These are phyloP conservation scores for Diabrotica undecimpunctata DNA, from an alignment of 1,140 invertebrate species.

Conservation along the genomic window DNA sequence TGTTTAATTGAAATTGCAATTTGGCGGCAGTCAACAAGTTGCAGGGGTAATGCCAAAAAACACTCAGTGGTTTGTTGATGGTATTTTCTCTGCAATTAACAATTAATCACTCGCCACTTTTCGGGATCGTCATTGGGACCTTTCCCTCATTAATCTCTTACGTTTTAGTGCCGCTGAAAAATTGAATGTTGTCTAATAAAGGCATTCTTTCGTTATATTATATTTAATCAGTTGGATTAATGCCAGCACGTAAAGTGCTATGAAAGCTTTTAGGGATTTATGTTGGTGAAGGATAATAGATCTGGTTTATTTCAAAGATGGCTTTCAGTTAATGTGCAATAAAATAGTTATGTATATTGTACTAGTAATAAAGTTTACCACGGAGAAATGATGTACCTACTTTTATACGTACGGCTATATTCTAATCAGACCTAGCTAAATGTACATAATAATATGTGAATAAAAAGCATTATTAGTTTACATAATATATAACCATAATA, in stretches of 20 bases:
- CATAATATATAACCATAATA: too few species aligned
- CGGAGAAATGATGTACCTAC: too few species aligned
- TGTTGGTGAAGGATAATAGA: too few species aligned
- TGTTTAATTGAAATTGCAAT: background rate
- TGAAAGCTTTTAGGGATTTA: too few species aligned
- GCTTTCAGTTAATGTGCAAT: too few species aligned
- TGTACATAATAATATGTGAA: too few species aligned
- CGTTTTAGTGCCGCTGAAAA: background rate
- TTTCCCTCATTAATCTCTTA: background rate
- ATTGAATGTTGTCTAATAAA: background rate
- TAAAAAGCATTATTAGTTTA: too few species aligned
- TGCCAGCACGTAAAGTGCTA: background rate
- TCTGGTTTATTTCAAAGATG: too few species aligned
- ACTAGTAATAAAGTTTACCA: too few species aligned
- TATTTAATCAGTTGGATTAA: background rate
- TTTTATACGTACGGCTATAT: too few species aligned
- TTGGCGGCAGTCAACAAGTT: background rate
- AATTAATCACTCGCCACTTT: background rate
- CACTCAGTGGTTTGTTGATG: background rate
- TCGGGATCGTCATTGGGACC: background rate
- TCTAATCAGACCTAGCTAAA: too few species aligned
- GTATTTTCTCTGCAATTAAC: constrained; percentile 3
- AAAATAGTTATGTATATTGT: too few species aligned
- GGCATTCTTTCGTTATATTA: background rate
- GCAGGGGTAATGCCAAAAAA: background rate